These are phyloP conservation scores for Girardinus metallicus DNA, from an alignment of 2,797 vertebrate genomes.

Conservation along the genomic window DNA sequence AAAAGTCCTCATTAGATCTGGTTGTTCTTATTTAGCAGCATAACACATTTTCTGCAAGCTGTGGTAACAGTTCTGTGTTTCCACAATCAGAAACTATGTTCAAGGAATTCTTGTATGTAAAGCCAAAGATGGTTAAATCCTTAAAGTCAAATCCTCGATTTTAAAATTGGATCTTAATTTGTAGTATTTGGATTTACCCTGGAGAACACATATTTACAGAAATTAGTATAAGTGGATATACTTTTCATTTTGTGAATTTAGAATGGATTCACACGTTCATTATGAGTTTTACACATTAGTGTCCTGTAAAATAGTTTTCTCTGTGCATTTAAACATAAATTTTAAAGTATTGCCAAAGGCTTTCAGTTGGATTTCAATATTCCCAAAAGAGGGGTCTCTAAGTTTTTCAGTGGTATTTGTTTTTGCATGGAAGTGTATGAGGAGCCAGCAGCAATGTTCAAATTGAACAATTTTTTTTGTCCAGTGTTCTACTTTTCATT, in stretches of 20 bases:
- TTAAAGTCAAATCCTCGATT: neutral
- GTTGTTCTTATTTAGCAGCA: slow-evolving; percentile 5
- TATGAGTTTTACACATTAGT: neutral
- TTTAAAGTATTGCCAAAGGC: neutral
- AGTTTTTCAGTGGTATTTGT: neutral
- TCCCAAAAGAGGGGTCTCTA: neutral
- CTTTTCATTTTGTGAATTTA: neutral
- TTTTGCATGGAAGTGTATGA: neutral
- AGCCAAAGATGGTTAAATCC: neutral
- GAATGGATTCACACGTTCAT: neutral
- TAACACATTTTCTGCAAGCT: neutral
- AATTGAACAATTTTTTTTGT: neutral
- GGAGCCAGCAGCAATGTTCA: neutral
- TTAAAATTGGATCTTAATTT: neutral
- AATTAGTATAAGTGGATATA: neutral
- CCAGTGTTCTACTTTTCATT: neutral
- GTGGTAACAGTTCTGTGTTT: neutral
- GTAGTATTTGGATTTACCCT: neutral
- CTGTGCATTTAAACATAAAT: neutral
- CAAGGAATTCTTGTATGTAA: neutral
- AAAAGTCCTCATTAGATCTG: slow-evolving; percentile 21
- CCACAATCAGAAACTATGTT: neutral
- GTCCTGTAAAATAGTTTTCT: neutral
- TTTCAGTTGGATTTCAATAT: neutral
- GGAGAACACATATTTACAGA: neutral